Base-by-base conservation (phyloP, 2,888 invertebrate species). In the Scaptomyza caliginosa region DNA sequence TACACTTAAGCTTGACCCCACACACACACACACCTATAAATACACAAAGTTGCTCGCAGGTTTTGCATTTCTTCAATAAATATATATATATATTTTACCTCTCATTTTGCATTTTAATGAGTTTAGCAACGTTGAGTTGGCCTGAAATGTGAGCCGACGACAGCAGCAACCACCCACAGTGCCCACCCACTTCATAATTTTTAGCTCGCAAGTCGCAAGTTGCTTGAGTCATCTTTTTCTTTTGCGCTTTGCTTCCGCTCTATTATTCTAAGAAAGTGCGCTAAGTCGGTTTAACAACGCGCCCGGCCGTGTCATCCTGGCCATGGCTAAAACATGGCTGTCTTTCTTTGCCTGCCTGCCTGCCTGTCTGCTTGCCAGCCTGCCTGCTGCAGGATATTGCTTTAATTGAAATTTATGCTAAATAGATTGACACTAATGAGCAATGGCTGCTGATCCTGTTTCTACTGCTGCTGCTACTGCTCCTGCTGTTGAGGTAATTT, bases 371-470 rank as follows among this genome's bases (percentile, higher is more conserved):
- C 32, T 38, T 36, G 21, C 17, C 19, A 10, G 58, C 24, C 13
- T 68, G 75, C 65, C 83, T 67, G 77, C 82, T 86, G 77, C 81
- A 74, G 86, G 81, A 86, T 83, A 83, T 87, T 73, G 74, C 83
- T 86, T 86, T 87, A 86, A 86, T 86, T 86, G 84, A 87, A 86
- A 86, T 87, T 86, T 86, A 86, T 86, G 86, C 86, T 87, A 83
- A 86, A 87, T 86, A 88, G 86, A 86, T 86, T 84, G 85, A 81
- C 85, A 83, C 82, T 83, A 83, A 83, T 83, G 82, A 83, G 82
- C 86, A 74, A 74, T 86, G 81, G 81, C 84, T 79, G 67, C 77
- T 54, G 40, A 46, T 51, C 43, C 62, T 23, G 36, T 45, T 36
- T 23, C 21, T 42, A 8, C 50, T 34, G 46, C 43, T 58, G 5